Evolutionary conservation across 2,113 vertebrate genomes (phyloP), one percentile per base, ranked within the genome.

Genomic region (Macquaria australasica): DNA sequence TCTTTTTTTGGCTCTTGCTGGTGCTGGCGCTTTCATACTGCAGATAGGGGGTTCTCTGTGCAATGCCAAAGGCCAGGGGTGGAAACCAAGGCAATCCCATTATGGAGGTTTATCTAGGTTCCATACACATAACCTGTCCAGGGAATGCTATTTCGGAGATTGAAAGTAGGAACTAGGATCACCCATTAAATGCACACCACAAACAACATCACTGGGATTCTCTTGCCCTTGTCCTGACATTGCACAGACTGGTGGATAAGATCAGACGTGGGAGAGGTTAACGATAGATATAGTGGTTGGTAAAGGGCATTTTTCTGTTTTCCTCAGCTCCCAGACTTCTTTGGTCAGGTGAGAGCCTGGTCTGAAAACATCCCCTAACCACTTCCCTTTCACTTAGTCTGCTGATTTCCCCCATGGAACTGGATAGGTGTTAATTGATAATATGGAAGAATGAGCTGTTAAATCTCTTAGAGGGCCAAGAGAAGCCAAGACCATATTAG

Each of bases 261-360:
- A 82, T 66, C 85, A 85, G 72, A 77, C 6, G 55, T 84, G 81
- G 83, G 87, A 81, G 79, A 87, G 79, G 76, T 72, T 58, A 45
- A 60, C 79, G 70, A 45, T 87, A 89, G 88, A 83, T 53, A 48
- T 64, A 91, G 93, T 73, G 73, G 63, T 90, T 87, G 90, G 91
- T 95, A 92, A 94, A 95, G 92, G 92, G 92, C 82, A 50, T 89
- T 91, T 84, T 83, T 95, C 88, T 94, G 92, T 94, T 92, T 89
- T 88, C 67, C 85, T 93, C 91, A 94, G 93, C 93, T 94, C 89
- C 92, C 89, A 92, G 87, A 94, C 84, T 70, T 95, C 92, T 90
- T 94, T 87, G 90, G 80, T 91, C 93, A 93, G 93, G 93, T 94
- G 93, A 94, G 92, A 93, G 59, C 77, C 90, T 93, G 91, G 83